Evolutionary conservation across 1,140 invertebrate species (phyloP).

Genomic region (Hypothenemus hampei): DNA sequence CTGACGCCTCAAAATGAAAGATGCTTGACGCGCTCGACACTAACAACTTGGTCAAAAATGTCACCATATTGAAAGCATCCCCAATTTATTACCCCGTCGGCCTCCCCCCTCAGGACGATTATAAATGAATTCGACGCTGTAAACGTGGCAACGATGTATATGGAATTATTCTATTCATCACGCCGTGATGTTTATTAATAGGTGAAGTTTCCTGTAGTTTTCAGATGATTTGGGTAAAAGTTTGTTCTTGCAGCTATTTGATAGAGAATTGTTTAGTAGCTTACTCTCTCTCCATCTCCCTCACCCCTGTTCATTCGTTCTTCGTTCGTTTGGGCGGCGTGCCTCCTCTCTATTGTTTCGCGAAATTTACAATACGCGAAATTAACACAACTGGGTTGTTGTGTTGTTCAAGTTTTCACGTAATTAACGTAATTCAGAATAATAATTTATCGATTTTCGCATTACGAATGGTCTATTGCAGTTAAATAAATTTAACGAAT

Average conservation of each 20-base stretch:
- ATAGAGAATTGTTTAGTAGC: slow-evolving; percentile 3
- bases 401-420: no score
- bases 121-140: slow-evolving; percentile 21
- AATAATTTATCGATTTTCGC: no score
- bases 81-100: slow-evolving; percentile 26
- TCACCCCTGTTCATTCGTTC: no score
- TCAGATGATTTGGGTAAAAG: slow-evolving; percentile 13
- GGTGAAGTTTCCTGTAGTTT: slow-evolving; percentile 18
- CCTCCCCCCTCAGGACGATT: slow-evolving; percentile 6
- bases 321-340: no score
- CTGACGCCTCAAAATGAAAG: slow-evolving; percentile 32
- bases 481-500: no score
- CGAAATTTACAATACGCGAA: slow-evolving; percentile 4
- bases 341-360: slow-evolving; percentile 2
- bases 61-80: slow-evolving; percentile 30
- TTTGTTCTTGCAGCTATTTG: slow-evolving; percentile 7
- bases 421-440: no score
- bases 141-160: slow-evolving; percentile 5
- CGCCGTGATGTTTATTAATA: slow-evolving; percentile 23
- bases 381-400: slow-evolving; percentile 9
- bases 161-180: slow-evolving; percentile 21
- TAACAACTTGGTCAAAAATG: slow-evolving; percentile 31
- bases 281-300: no score
- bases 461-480: no score
- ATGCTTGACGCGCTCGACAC: slow-evolving; percentile 28